Conservation (phyloP, 2,113 vertebrate genomes). For the Cichladusa arquata region DNA sequence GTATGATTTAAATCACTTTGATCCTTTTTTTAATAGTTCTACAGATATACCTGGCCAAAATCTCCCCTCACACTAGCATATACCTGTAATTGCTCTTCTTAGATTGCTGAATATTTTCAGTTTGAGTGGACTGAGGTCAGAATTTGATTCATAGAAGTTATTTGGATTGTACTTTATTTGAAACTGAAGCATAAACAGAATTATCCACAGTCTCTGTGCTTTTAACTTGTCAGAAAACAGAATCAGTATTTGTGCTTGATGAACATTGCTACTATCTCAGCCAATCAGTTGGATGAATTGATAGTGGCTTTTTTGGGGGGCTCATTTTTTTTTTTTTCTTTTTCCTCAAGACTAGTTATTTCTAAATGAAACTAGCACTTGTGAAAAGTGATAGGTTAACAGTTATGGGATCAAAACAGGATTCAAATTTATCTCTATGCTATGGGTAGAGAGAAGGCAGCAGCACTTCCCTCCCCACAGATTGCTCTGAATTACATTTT, state of each 20-base stretch:
- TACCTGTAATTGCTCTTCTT: not conserved
- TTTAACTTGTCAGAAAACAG: not conserved
- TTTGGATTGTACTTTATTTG: not conserved
- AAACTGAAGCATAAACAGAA: not conserved
- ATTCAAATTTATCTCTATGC: not conserved
- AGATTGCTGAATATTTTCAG: not conserved
- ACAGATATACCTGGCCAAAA: not conserved
- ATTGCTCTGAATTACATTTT: not conserved
- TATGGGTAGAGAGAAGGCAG: not conserved
- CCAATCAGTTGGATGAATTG: not conserved
- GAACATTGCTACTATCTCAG: not conserved
- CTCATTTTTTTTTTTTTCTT: accelerated
- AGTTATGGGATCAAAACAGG: not conserved
- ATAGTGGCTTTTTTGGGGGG: accelerated
- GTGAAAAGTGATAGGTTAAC: not conserved
- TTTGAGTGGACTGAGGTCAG: not conserved
- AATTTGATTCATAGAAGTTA: not conserved
- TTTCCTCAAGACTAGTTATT: not conserved
- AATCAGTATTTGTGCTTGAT: not conserved
- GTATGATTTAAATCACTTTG: not conserved
- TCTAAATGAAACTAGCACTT: not conserved
- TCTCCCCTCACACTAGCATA: not conserved
- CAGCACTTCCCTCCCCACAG: not conserved
- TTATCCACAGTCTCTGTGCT: not conserved
- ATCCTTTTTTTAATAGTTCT: not conserved